These are phyloP conservation scores for Cyprichromis sp. DNA, from an alignment of 2,113 vertebrate species.

Conservation along the genomic window DNA sequence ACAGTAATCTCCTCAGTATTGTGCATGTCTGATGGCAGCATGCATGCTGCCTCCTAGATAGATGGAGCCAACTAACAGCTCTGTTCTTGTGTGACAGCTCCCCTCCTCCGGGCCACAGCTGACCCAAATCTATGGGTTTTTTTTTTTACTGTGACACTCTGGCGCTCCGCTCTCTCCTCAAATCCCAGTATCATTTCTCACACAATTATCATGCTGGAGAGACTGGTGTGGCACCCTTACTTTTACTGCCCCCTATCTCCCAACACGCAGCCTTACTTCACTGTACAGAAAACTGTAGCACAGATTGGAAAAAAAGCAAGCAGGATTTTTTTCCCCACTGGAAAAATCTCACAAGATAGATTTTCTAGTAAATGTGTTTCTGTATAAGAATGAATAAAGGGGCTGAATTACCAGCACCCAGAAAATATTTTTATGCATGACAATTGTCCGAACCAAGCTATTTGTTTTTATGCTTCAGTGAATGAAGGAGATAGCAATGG, in stretches of 20 bases:
- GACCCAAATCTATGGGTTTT: conserved; percentile 28
- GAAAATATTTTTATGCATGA: neutral
- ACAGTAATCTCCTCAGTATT: conserved; percentile 23
- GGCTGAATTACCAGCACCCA: neutral
- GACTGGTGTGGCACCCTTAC: neutral
- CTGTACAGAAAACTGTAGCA: neutral
- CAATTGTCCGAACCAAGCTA: neutral
- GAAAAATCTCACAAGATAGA: neutral
- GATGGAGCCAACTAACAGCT: conserved; percentile 16
- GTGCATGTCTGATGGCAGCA: conserved; percentile 18
- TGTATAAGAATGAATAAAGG: neutral
- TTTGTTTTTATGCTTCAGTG: neutral
- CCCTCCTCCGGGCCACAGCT: conserved; percentile 44
- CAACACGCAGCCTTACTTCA: neutral
- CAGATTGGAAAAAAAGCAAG: neutral
- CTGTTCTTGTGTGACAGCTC: conserved; percentile 44
- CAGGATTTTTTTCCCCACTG: neutral
- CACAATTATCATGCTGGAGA: neutral
- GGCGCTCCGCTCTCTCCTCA: neutral
- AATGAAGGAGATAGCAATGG: neutral
- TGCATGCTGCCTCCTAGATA: conserved; percentile 46
- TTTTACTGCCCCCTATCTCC: conserved; percentile 56
- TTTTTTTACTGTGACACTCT: neutral
- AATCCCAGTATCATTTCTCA: neutral
- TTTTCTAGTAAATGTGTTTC: neutral